Conservation (phyloP, 1,140 invertebrate genomes). For the Colletes gigas region DNA sequence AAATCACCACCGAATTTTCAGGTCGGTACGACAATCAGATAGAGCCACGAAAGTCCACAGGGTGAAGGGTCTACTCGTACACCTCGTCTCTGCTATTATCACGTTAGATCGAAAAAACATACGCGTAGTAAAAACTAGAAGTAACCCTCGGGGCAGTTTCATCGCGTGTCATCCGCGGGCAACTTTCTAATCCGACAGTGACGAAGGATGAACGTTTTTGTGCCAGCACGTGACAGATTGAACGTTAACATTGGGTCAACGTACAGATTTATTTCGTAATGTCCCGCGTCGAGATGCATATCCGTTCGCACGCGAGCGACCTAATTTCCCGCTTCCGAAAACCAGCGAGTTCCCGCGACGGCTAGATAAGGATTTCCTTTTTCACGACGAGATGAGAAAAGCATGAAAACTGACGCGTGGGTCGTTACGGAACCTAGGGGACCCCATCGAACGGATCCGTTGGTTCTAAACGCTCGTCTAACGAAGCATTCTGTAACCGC, state of each 20-base stretch:
- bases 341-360: not conserved
- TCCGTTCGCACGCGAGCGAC: conserved; percentile 27
- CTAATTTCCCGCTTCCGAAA: conserved; percentile 43
- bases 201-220: not conserved
- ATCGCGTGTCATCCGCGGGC: too few relatives aligned
- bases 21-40: too few relatives aligned
- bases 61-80: too few relatives aligned
- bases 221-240: not conserved
- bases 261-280: conserved; percentile 53
- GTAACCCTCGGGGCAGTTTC: not conserved
- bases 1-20: too few relatives aligned
- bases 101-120: too few relatives aligned
- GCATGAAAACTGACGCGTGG: not conserved
- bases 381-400: not conserved
- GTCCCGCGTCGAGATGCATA: conserved; percentile 40
- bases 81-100: too few relatives aligned
- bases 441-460: not conserved
- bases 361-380: conserved; percentile 23
- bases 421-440: not conserved
- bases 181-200: not conserved
- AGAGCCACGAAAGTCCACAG: too few relatives aligned
- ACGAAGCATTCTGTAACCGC: conserved; percentile 22
- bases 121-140: too few relatives aligned
- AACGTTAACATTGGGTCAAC: not conserved
- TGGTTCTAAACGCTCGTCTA: conserved; percentile 22